Conservation (phyloP, 1,140 invertebrate genomes). For the Alviniconcha marisindica region DNA sequence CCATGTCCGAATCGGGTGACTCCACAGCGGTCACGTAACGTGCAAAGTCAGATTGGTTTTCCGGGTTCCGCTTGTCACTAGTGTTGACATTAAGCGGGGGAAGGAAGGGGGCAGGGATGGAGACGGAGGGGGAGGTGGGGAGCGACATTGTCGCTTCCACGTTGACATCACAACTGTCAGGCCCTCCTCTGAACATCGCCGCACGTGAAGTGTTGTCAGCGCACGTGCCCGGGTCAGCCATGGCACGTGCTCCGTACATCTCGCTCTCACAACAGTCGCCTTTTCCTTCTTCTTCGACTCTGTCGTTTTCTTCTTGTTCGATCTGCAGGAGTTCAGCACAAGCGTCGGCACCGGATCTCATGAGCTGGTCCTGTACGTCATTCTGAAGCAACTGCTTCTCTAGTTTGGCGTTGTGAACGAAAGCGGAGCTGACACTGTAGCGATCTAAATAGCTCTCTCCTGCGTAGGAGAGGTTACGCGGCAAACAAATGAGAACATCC, state of each 20-base stretch:
- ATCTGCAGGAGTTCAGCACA: background rate
- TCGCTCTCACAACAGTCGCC: background rate
- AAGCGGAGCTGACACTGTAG: constrained; percentile 62
- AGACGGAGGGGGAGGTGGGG: background rate
- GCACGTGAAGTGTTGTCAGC: background rate
- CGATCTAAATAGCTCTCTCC: constrained; percentile 65
- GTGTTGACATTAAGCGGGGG: background rate
- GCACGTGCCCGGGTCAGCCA: background rate
- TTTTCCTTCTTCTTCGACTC: constrained; percentile 4
- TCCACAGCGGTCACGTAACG: constrained; percentile 19
- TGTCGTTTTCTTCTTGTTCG: background rate
- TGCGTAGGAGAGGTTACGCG: constrained; percentile 68
- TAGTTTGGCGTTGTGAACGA: constrained; percentile 56
- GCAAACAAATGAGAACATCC: constrained; percentile 46
- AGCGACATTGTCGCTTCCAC: background rate
- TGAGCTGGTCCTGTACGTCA: constrained; percentile 1
- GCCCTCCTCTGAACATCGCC: constrained; percentile 7
- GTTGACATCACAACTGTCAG: background rate
- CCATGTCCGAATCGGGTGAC: constrained; percentile 50
- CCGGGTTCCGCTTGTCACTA: background rate
- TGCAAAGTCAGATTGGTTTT: background rate
- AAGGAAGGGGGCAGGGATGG: background rate
- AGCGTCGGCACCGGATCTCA: background rate
- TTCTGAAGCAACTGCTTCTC: constrained; percentile 27
- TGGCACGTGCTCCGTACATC: background rate